Base-by-base conservation (phyloP, 2,888 invertebrate genomes). In the Drosophila paranaensis region DNA sequence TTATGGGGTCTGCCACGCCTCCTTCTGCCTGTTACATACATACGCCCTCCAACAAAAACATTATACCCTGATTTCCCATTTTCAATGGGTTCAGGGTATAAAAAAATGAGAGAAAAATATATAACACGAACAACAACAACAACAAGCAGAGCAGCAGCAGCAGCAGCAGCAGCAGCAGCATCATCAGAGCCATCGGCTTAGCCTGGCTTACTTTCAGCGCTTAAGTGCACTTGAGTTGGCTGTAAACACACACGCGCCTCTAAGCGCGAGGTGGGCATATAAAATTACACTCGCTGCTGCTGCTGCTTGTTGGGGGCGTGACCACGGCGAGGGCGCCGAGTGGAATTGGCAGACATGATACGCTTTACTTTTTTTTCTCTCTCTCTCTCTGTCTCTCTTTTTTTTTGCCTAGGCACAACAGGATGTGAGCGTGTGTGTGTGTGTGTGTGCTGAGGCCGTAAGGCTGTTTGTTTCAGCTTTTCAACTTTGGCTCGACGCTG, bases 141-240 rank as follows among this genome's bases (percentile, higher is more conserved):
- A 42, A 14, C 35, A 50, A 14, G 27, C 33, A 45, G 40, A 53
- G n/a, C 50, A 40, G 35, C 45, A 43, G 10, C 30, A 60, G 9
- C 42, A 43, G 30, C 45, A 62, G 40, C 63, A 64, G n/a, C 40
- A 39, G 37, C 40, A 54, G n/a, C 48, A 39, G 48, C 53, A 57
- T 25, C 51, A 45, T 25, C 57, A 48, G 25, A 65, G 66, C 64
- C 74, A 72, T 62, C 69, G 62, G 78, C 79, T 81, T 69, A 74
- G 79, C 69, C 81, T 65, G 74, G 79, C 79, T 79, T 79, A 81
- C 71, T 70, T 60, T 60, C 65, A 81, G 78, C 82, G 80, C 88
- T 76, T 86, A 84, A 88, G 84, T 88, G 84, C 84, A 84, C 84
- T 84, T 76, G 74, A 88, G 88, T 78, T 84, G 76, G 76, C 84